Conservation (phyloP, 2,113 vertebrate genomes). For the Ivindomyrus marchei region DNA sequence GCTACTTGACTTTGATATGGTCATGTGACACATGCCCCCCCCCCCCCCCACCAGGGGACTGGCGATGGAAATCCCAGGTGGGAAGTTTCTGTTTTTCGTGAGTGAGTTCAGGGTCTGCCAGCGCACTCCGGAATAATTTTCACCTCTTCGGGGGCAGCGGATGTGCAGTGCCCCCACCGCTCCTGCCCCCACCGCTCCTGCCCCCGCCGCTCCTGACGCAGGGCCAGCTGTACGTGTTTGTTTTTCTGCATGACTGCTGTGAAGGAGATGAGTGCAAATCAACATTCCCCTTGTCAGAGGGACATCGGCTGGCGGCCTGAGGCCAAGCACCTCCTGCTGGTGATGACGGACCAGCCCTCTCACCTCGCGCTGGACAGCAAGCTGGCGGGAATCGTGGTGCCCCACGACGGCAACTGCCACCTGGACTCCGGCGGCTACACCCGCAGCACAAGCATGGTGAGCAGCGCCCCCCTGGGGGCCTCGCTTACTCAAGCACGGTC, state of each 20-base stretch:
- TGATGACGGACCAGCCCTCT: conserved; percentile 97
- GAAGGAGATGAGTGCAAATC: conserved; percentile 32
- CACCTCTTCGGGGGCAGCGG: background rate
- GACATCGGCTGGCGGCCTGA: conserved; percentile 89
- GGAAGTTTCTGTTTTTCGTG: background rate
- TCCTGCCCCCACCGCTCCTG: background rate
- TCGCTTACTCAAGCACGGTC: background rate
- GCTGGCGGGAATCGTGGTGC: conserved; percentile 86
- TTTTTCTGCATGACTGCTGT: conserved; percentile 24
- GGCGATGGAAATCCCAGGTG: background rate
- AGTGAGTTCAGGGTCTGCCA: background rate
- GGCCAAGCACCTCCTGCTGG: conserved; percentile 83
- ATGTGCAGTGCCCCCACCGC: background rate
- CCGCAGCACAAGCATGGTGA: conserved; percentile 84
- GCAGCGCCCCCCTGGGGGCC: conserved; percentile 11
- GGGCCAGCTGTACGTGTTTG: conserved; percentile 5
- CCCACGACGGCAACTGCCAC: conserved; percentile 89
- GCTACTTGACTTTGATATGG: background rate
- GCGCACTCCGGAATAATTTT: background rate
- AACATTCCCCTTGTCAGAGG: conserved; percentile 52
- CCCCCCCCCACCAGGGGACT: no score
- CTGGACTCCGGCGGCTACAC: conserved; percentile 83
- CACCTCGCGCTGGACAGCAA: conserved; percentile 93
- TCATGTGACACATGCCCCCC: background rate
- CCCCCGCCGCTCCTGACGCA: background rate